phyloP scores from a whole-genome alignment of 2,888 invertebrate species.

The Eugnorisma glareosa region DNA sequence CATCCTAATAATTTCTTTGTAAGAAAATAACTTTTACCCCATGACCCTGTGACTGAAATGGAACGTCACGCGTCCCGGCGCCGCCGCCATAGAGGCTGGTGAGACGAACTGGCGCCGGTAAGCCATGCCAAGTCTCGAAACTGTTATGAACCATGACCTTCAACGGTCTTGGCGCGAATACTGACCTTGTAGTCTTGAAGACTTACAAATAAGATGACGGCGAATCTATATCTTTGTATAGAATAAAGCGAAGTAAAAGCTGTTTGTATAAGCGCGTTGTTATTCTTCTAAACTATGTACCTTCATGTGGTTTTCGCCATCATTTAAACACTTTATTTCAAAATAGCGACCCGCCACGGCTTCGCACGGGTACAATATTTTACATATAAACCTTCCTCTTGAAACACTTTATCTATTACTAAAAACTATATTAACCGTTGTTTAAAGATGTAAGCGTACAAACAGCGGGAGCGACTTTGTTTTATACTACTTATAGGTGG shows the following conservation, averaged over 20 bases:
- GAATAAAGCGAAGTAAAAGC: not conserved
- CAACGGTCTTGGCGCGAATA: constrained; percentile 53
- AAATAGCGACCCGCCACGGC: too few species aligned
- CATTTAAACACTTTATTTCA: not conserved
- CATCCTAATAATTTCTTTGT: not conserved
- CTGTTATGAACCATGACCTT: constrained; percentile 62
- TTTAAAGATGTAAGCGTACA: too few species aligned
- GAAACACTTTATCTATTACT: too few species aligned
- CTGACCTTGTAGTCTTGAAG: constrained; percentile 53
- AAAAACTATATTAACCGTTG: too few species aligned
- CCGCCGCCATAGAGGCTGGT: constrained; percentile 10
- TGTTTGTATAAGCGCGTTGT: not conserved
- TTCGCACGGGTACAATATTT: too few species aligned
- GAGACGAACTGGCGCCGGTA: constrained; percentile 58
- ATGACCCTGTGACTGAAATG: constrained; percentile 7
- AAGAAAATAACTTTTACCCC: constrained; percentile 18
- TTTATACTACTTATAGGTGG: too few species aligned
- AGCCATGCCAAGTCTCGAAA: constrained; percentile 56
- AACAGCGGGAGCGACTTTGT: too few species aligned
- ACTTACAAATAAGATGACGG: constrained; percentile 21
- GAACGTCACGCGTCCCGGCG: constrained; percentile 3
- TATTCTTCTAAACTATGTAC: not conserved
- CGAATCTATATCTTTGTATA: constrained; percentile 6
- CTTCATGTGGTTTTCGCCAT: not conserved
- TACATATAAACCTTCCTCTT: too few species aligned